Evolutionary conservation across 1,140 invertebrate genomes (phyloP).

Genomic region (Zaprionus tsacasi): DNA sequence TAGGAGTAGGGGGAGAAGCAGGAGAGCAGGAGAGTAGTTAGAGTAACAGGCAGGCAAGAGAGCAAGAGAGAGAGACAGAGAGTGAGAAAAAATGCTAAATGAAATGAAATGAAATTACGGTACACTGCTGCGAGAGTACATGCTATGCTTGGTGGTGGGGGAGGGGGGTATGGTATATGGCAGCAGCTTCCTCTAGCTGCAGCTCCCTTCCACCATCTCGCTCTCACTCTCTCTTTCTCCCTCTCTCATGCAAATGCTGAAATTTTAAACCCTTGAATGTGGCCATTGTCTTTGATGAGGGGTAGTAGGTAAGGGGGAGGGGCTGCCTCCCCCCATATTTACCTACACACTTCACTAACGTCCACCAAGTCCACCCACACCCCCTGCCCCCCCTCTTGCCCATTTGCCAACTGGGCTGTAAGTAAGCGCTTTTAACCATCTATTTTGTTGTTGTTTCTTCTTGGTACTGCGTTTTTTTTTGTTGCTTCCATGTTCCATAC

Average conservation of each 20-base stretch:
- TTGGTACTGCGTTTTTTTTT: slow-evolving; percentile 34
- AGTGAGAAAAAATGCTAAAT: slow-evolving; percentile 69
- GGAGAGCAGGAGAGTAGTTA: slow-evolving; percentile 3
- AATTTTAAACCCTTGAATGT: slow-evolving; percentile 82
- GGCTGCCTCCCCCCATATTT: slow-evolving; percentile 32
- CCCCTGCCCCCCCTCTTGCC: slow-evolving; percentile 30
- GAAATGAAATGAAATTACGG: slow-evolving; percentile 80
- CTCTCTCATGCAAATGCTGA: slow-evolving; percentile 69
- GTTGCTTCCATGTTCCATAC: slow-evolving; percentile 1
- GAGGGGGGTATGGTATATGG: slow-evolving; percentile 3
- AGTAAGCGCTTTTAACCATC: slow-evolving; percentile 73
- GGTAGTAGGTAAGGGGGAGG: background rate
- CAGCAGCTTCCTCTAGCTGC: slow-evolving; percentile 5
- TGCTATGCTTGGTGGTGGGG: background rate
- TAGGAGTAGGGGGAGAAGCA: background rate
- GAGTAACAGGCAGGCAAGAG: slow-evolving; percentile 33
- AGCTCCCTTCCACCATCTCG: background rate
- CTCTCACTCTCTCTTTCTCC: background rate
- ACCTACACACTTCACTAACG: slow-evolving; percentile 31
- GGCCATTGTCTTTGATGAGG: slow-evolving; percentile 77
- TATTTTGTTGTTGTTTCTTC: slow-evolving; percentile 34
- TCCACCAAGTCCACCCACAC: background rate
- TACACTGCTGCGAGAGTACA: slow-evolving; percentile 22
- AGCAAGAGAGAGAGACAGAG: too few relatives aligned
- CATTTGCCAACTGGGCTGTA: slow-evolving; percentile 82